Evolutionary conservation across 2,113 vertebrate genomes (phyloP).

Genomic region (Candoia aspera): DNA sequence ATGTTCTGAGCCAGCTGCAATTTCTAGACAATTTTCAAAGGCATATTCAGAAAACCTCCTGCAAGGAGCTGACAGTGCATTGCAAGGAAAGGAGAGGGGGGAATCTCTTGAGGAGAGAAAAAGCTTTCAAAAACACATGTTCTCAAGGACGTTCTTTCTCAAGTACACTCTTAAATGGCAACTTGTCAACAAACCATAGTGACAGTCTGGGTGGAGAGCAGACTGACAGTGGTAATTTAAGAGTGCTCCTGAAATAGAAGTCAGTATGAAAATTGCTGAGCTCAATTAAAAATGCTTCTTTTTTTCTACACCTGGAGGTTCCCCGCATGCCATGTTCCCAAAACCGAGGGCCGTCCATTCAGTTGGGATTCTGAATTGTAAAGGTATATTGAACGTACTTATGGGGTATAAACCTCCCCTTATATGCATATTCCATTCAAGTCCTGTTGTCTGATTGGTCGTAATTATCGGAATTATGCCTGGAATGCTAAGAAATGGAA

Average conservation of each 20-base stretch:
- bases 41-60: neutral
- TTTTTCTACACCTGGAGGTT: neutral
- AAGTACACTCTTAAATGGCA: neutral
- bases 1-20: neutral
- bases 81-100: neutral
- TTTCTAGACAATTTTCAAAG: neutral
- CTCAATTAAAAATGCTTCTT: neutral
- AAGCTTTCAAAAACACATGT: neutral
- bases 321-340: neutral
- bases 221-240: neutral
- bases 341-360: neutral
- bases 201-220: neutral
- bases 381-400: neutral
- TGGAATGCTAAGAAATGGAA: constrained; percentile 5
- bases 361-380: neutral
- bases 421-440: neutral
- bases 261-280: neutral
- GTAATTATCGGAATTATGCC: neutral
- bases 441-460: neutral
- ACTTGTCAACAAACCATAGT: neutral
- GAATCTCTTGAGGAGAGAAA: neutral
- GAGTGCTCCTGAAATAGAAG: no score
- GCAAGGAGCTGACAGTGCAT: neutral
- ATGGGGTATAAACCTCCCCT: neutral
- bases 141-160: neutral